Conservation (phyloP, 1,140 invertebrate genomes). For the Zaprionus kolodkinae region DNA sequence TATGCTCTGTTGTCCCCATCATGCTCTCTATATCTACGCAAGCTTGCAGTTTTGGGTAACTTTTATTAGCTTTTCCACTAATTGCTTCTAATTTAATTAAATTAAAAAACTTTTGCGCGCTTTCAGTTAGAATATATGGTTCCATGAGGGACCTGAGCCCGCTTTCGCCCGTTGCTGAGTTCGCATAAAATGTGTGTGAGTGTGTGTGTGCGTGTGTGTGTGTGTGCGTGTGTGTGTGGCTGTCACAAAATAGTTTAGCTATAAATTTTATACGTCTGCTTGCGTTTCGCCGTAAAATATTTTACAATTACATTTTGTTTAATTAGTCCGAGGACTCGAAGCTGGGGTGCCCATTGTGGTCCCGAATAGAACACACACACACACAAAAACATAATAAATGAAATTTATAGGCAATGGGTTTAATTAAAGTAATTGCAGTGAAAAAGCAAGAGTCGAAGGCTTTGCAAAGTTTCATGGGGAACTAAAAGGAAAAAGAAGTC, state of each 20-base stretch:
- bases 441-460: neutral
- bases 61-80: constrained; percentile 80
- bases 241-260: constrained; percentile 77
- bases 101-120: constrained; percentile 74
- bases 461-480: too few species aligned
- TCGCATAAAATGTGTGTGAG: constrained; percentile 37
- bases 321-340: constrained; percentile 55
- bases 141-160: constrained; percentile 42
- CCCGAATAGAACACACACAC: too few species aligned
- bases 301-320: constrained; percentile 83
- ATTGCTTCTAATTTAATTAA: constrained; percentile 83
- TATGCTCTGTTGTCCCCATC: constrained; percentile 9
- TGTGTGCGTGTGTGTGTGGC: constrained; percentile 26
- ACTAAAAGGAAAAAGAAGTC: too few species aligned
- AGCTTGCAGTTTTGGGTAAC: constrained; percentile 66
- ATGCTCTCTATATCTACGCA: constrained; percentile 44
- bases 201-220: constrained; percentile 27
- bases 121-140: constrained; percentile 79
- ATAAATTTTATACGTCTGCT: constrained; percentile 80
- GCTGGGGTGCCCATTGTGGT: constrained; percentile 1
- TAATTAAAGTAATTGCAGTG: constrained; percentile 2
- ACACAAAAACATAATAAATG: neutral
- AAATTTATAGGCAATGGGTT: neutral
- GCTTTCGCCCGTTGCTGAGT: constrained; percentile 46
- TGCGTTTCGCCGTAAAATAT: constrained; percentile 77